Evolutionary conservation across 2,888 invertebrate genomes (phyloP), one percentile per base, ranked within the genome.

Genomic region (Melieria picta): DNA sequence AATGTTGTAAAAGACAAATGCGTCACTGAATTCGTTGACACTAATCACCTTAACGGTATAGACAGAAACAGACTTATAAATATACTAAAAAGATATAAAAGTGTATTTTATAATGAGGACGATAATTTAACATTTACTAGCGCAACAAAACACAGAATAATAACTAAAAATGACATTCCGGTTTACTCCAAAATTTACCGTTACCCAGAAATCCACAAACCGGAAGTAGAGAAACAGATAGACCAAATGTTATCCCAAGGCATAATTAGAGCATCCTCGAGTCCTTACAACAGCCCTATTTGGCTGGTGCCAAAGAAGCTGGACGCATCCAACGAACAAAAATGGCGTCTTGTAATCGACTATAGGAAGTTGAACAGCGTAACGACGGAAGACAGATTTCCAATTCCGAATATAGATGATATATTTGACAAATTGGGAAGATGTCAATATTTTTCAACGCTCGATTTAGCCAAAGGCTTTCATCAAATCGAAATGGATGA

Each of bases 311-410:
- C 74, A 0, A 76, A 77, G 56, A 74, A 78, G 46, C 52, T 57
- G 7, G 72, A 76, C 55, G 73, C 69, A 7, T 72, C 73, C 16
- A 74, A 66, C 5, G 43, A 72, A 60, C 46, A 65, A 46, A 75
- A 75, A 10, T 76, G 75, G 74, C 65, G 76, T 50, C 57, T 75
- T 30, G 77, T 76, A n/a, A 67, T 76, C 5, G 74, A 73, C 16
- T 75, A 75, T n/a, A 52, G 71, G n/a, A 69, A 66, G 11, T 10
- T 68, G 1, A 76, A 75, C 56, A 72, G 72, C 5, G 57, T 75
- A 7, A 76, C 78, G 1, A 66, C 77, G 6, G 74, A 76, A 9
- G 76, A 77, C 60, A n/a, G n/a, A n/a, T n/a, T n/a, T n/a, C n/a
- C n/a, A n/a, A n/a, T n/a, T n/a, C n/a, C n/a, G n/a, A n/a, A n/a